Base-by-base conservation (phyloP, 2,888 invertebrate genomes). In the Spicauda simplicius region DNA sequence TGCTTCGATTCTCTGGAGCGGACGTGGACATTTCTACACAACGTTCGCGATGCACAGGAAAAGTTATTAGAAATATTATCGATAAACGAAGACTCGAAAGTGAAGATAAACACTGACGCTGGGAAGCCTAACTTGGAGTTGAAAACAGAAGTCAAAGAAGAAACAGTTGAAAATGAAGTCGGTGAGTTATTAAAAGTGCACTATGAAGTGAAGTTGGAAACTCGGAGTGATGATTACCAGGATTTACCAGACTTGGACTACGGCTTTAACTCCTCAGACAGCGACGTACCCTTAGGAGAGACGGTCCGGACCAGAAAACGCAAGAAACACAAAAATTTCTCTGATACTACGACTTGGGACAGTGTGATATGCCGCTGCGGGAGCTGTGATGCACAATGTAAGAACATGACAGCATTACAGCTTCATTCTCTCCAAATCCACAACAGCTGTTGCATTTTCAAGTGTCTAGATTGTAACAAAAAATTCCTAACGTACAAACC, bases 1-100 rank as follows among this genome's bases (percentile, higher is more conserved):
- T 93, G 93, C 73, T 92, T 90, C 75, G 92, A 91, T 71, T 76
- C 83, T 58, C 73, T 93, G 65, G 91, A 92, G 75, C 86, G 88
- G 70, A 91, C 92, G 0, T 93, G 90, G 87, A 72, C 78, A 10
- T 93, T 93, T 70, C 74, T 93, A 11, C 84, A 89, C 69, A 86
- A 83, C 20, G 87, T 90, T 0, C 81, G 91, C 14, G 72, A 76
- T 0, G 92, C 93, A 2, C 93, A 93, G 70, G 72, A 74, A 0
- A 92, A 89, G 80, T 75, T 93, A 59, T 64, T 76, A 2, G 69
- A 73, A 2, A 83, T 78, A 70, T 92, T 73, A 83, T 78, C 82
- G 72, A 64, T 58, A 2, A 74, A 73, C 3, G 70, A 70, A 1
- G 72, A 75, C 41, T 61, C 72, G 0, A 66, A 60, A 20, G 54